These are phyloP conservation scores for Eudemis profundana DNA, from an alignment of 2,888 invertebrate genomes.

Conservation along the genomic window DNA sequence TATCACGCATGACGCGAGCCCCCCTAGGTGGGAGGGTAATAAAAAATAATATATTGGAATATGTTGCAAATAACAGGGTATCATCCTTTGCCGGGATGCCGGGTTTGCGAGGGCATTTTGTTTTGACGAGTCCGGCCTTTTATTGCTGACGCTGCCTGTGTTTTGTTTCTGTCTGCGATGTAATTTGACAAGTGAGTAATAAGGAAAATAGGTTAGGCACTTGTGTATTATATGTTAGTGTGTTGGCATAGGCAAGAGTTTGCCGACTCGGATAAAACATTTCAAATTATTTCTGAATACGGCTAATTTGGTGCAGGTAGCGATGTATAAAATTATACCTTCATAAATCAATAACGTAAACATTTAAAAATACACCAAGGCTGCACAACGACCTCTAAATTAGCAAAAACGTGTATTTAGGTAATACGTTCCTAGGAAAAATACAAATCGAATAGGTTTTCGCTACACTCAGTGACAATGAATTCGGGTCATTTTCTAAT, in stretches of 20 bases:
- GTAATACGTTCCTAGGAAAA: too few species aligned
- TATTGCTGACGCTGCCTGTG: slow-evolving; percentile 74
- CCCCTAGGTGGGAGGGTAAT: slow-evolving; percentile 76
- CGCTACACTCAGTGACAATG: too few species aligned
- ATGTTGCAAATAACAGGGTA: slow-evolving; percentile 86
- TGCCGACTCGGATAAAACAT: too few species aligned
- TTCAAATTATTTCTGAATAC: too few species aligned
- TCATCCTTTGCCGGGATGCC: slow-evolving; percentile 80
- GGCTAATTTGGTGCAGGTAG: too few species aligned
- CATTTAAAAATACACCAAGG: too few species aligned
- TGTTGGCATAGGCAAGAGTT: background rate
- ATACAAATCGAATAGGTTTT: too few species aligned
- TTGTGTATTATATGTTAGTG: background rate
- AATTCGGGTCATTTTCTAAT: too few species aligned
- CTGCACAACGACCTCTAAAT: too few species aligned
- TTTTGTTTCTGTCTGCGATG: slow-evolving; percentile 64
- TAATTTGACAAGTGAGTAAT: slow-evolving; percentile 53
- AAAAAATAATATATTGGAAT: slow-evolving; percentile 87
- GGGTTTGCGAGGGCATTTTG: slow-evolving; percentile 72
- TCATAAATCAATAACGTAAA: too few species aligned
- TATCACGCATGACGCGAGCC: slow-evolving; percentile 83
- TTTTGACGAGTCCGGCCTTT: slow-evolving; percentile 78
- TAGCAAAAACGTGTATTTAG: too few species aligned
- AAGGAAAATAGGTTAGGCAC: slow-evolving; percentile 10
- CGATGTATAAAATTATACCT: too few species aligned